A percentile compares a stretch with the other conserved stretches of the same genome.
phyloP scores from a whole-genome alignment of 2,888 invertebrate genomes.

The Catocala sponsa region DNA sequence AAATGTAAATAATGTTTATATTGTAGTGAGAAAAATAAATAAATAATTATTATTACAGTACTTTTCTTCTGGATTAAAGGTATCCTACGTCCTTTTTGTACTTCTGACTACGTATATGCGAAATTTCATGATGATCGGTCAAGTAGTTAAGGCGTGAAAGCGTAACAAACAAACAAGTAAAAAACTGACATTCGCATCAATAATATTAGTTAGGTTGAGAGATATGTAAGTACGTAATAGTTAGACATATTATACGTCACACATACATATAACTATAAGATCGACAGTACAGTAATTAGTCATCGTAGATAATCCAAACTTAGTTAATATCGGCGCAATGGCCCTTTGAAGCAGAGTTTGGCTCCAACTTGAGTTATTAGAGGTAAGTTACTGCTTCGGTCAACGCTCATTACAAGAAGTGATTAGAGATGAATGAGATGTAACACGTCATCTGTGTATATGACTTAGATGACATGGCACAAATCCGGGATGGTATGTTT shows the following conservation, averaged over 20 bases:
- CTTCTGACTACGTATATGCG: too few species aligned
- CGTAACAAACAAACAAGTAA: too few species aligned
- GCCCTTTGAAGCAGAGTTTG: slow-evolving; percentile 17
- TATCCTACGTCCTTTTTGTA: too few species aligned
- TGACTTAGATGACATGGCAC: background rate
- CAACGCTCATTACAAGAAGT: background rate
- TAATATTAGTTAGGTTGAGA: too few species aligned
- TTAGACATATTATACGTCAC: background rate
- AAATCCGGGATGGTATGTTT: background rate
- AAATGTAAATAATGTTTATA: too few species aligned
- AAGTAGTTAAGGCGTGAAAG: too few species aligned
- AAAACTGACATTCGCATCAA: too few species aligned
- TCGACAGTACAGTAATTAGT: slow-evolving; percentile 30
- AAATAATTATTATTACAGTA: too few species aligned
- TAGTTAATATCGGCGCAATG: slow-evolving; percentile 32
- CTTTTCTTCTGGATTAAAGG: too few species aligned
- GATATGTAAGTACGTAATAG: background rate
- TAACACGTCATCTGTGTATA: background rate
- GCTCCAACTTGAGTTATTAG: slow-evolving; percentile 24
- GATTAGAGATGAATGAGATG: background rate
- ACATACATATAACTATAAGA: slow-evolving; percentile 6
- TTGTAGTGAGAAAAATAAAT: too few species aligned
- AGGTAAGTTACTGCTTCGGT: slow-evolving; percentile 14
- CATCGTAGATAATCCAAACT: slow-evolving; percentile 30
- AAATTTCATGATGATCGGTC: too few species aligned